A percentile compares a stretch with the other conserved stretches of the same genome.
Evolutionary conservation across 2,797 vertebrate genomes (phyloP).

Genomic region (Sebastes nivosus): DNA sequence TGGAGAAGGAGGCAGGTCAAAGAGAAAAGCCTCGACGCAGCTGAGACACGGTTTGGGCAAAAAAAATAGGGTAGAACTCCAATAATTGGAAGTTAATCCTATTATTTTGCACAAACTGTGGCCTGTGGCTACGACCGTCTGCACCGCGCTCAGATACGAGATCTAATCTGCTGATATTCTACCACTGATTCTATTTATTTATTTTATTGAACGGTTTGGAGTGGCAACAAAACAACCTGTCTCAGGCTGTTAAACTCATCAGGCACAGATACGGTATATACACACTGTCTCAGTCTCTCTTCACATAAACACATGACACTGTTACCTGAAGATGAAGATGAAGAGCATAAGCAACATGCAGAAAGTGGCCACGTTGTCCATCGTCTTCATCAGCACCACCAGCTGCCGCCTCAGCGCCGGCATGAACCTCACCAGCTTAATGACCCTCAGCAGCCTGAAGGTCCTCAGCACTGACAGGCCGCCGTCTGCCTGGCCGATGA

Average conservation of each 20-base stretch:
- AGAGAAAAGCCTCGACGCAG: conserved; percentile 9
- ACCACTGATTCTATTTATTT: neutral
- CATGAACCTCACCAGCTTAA: conserved; percentile 98
- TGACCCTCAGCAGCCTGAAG: conserved; percentile 92
- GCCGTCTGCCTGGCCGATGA: conserved; percentile 92
- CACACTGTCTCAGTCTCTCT: neutral
- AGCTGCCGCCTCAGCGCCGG: conserved; percentile 94
- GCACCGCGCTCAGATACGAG: neutral
- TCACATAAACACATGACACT: neutral
- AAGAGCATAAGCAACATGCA: conserved; percentile 99
- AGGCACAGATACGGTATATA: neutral
- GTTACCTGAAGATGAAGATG: conserved; percentile 96
- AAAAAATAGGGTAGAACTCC: conserved; percentile 1
- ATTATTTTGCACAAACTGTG: conserved; percentile 27
- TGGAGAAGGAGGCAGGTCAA: conserved; percentile 5
- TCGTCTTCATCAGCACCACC: conserved; percentile 98
- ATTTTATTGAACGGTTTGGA: neutral
- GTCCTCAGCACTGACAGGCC: conserved; percentile 95
- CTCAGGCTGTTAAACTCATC: neutral
- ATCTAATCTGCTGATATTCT: conserved; percentile 1
- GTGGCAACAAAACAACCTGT: neutral
- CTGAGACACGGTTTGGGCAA: neutral
- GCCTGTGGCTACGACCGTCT: conserved; percentile 12
- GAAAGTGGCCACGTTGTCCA: conserved; percentile 99
- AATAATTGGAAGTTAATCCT: conserved; percentile 45